A percentile compares a stretch with the other conserved stretches of the same genome.
Evolutionary conservation across 2,113 vertebrate genomes (phyloP).

Genomic region (Anser cygnoides): DNA sequence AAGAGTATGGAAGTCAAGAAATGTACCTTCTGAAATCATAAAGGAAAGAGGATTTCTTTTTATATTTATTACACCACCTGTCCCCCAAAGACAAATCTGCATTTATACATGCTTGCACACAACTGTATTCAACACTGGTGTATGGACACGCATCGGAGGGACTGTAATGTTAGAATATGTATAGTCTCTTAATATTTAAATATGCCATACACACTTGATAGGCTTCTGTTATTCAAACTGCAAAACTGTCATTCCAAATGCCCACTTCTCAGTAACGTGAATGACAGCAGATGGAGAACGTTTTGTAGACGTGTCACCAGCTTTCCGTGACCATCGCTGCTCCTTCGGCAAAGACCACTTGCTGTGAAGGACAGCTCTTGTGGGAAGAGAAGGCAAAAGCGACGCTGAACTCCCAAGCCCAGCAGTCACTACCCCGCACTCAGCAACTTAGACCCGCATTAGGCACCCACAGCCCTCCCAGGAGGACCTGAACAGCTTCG

Average conservation of each 20-base stretch:
- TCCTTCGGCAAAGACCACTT: background rate
- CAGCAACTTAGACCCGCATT: background rate
- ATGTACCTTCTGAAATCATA: background rate
- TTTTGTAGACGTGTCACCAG: rapidly evolving
- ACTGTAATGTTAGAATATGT: background rate
- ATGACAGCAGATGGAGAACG: rapidly evolving
- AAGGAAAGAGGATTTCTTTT: background rate
- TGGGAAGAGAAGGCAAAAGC: background rate
- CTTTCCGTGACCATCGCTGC: background rate
- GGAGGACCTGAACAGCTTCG: background rate
- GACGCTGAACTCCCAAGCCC: rapidly evolving
- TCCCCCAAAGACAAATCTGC: background rate
- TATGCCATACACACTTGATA: background rate
- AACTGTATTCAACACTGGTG: rapidly evolving
- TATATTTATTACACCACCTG: rapidly evolving
- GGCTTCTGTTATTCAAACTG: background rate
- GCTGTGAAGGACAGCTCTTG: background rate
- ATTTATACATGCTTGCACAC: background rate
- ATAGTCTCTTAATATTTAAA: background rate
- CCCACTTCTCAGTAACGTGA: rapidly evolving
- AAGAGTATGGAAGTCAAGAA: background rate
- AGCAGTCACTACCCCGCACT: background rate
- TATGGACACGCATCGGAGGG: background rate
- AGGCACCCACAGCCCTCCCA: background rate
- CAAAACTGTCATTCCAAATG: background rate